These are phyloP conservation scores for Pantala flavescens DNA, from an alignment of 1,140 invertebrate genomes.

Conservation along the genomic window DNA sequence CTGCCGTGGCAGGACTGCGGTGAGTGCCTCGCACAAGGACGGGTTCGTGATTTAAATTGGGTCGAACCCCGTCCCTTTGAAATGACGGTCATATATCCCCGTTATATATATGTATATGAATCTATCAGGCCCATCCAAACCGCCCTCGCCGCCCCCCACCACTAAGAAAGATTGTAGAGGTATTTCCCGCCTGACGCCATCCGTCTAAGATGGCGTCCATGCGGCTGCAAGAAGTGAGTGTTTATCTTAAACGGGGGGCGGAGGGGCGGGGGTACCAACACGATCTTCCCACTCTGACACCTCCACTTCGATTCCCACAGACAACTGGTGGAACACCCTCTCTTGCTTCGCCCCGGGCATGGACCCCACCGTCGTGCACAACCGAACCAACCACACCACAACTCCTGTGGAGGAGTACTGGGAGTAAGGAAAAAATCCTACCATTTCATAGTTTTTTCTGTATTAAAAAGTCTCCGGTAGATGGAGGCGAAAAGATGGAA, in stretches of 20 bases:
- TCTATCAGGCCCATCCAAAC: too few species aligned
- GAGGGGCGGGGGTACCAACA: too few species aligned
- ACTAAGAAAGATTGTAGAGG: too few species aligned
- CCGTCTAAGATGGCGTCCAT: too few species aligned
- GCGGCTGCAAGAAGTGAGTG: too few species aligned
- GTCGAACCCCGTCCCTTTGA: background rate
- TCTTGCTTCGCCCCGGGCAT: conserved; percentile 29
- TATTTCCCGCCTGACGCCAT: too few species aligned
- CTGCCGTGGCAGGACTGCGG: conserved; percentile 31
- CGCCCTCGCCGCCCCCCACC: too few species aligned
- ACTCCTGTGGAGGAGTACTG: conserved; percentile 40
- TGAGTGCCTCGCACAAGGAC: background rate
- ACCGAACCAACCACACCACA: conserved; percentile 18
- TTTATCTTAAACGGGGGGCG: too few species aligned
- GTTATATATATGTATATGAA: background rate
- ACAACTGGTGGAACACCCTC: conserved; percentile 35
- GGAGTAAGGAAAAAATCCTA: conserved; percentile 32
- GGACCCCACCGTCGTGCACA: conserved; percentile 23
- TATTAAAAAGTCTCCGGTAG: background rate
- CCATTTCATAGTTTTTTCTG: background rate
- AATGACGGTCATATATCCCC: background rate
- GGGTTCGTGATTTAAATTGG: background rate
- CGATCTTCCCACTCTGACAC: background rate
- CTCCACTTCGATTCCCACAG: conserved; percentile 14
- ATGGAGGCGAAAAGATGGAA: background rate